Conservation (phyloP, 1,140 invertebrate genomes). For the Mercenaria mercenaria region DNA sequence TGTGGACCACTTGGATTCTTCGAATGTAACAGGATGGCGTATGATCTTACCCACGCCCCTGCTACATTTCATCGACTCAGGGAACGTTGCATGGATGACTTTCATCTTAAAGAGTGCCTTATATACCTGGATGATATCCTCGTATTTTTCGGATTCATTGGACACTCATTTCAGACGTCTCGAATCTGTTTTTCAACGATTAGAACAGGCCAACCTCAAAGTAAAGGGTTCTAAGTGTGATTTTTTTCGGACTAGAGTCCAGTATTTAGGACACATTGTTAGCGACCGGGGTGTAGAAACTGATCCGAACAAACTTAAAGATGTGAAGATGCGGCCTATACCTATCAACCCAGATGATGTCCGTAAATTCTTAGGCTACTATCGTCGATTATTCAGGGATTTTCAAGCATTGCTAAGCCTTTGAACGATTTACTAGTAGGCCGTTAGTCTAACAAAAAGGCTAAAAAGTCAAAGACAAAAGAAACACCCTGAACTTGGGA, state of each 20-base stretch:
- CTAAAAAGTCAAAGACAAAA: neutral
- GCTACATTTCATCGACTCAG: slow-evolving; percentile 42
- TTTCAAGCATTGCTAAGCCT: slow-evolving; percentile 80
- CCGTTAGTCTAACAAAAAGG: slow-evolving; percentile 68
- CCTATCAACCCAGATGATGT: slow-evolving; percentile 86
- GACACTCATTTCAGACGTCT: slow-evolving; percentile 63
- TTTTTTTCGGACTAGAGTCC: too few species aligned
- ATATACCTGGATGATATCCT: too few species aligned
- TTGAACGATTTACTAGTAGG: too few species aligned
- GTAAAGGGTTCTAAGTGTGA: too few species aligned
- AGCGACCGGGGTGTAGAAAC: too few species aligned
- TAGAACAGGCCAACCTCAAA: slow-evolving; percentile 75
- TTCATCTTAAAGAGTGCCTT: too few species aligned
- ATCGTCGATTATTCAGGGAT: slow-evolving; percentile 80
- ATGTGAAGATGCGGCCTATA: too few species aligned
- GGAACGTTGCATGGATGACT: slow-evolving; percentile 5
- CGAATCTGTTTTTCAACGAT: too few species aligned
- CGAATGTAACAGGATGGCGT: slow-evolving; percentile 45
- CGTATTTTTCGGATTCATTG: slow-evolving; percentile 21
- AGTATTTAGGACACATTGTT: too few species aligned
- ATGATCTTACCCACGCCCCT: neutral
- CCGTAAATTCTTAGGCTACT: slow-evolving; percentile 84
- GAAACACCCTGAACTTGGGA: neutral
- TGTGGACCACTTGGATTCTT: slow-evolving; percentile 44
- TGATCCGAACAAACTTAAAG: slow-evolving; percentile 84